Percentiles rank a stretch among this genome's conserved stretches.
Conservation (phyloP, 2,797 vertebrate species). For the Cynopterus sphinx region DNA sequence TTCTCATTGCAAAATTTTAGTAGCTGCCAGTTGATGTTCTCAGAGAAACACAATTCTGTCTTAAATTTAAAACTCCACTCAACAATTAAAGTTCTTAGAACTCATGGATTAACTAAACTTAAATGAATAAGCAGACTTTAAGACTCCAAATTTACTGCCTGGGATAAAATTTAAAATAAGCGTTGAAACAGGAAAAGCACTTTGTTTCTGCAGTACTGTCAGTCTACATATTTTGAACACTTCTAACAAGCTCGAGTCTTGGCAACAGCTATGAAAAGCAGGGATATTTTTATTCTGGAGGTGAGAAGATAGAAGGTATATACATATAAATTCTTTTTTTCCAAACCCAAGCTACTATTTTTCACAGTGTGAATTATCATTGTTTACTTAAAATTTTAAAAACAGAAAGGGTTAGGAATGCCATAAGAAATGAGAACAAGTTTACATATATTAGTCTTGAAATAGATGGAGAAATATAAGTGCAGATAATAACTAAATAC, state of each 20-base stretch:
- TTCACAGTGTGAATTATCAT: neutral
- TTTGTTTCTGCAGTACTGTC: neutral
- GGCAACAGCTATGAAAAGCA: neutral
- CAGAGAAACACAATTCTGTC: neutral
- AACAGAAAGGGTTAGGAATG: neutral
- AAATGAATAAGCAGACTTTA: conserved; percentile 64
- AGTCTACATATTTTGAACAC: conserved; percentile 10
- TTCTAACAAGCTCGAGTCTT: conserved; percentile 25
- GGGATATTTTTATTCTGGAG: neutral
- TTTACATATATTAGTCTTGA: neutral
- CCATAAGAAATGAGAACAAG: neutral
- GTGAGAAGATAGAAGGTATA: neutral
- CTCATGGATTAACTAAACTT: conserved; percentile 47
- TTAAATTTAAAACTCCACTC: conserved; percentile 43
- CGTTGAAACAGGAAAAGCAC: neutral
- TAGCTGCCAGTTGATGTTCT: conserved; percentile 34
- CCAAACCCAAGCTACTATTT: neutral
- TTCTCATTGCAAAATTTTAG: conserved; percentile 36
- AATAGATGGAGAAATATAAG: neutral
- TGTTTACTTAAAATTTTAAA: conserved; percentile 21
- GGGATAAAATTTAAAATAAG: conserved; percentile 58
- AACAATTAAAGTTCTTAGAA: conserved; percentile 45
- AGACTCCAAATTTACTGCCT: conserved; percentile 47
- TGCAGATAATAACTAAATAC: neutral
- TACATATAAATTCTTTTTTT: neutral